These are phyloP conservation scores for Epinotia ramella DNA, from an alignment of 2,888 invertebrate genomes.

Conservation along the genomic window DNA sequence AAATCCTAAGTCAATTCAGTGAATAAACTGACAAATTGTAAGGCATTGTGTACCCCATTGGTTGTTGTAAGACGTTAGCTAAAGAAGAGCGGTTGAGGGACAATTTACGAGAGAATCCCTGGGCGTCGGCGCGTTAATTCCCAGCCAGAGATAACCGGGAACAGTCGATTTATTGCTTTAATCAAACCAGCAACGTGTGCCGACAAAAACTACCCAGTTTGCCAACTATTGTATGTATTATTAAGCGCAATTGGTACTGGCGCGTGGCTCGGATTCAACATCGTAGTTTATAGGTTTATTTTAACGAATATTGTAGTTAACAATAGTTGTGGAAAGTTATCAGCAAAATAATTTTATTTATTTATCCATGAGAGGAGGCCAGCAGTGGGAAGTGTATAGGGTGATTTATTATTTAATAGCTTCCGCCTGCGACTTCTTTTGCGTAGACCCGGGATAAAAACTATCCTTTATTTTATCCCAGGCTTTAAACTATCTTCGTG, in stretches of 20 bases:
- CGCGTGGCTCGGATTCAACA: not conserved
- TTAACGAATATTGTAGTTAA: not conserved
- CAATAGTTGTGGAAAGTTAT: not conserved
- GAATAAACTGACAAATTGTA: constrained; percentile 29
- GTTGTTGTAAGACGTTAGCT: constrained; percentile 51
- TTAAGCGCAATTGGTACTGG: constrained; percentile 51
- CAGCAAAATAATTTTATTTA: too few relatives aligned
- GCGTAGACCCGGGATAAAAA: too few relatives aligned
- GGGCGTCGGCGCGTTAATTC: constrained; percentile 73
- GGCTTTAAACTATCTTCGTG: too few relatives aligned
- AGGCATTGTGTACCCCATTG: constrained; percentile 12
- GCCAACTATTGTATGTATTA: constrained; percentile 53
- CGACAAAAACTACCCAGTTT: constrained; percentile 74
- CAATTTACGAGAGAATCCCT: constrained; percentile 74
- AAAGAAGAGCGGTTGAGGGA: constrained; percentile 60
- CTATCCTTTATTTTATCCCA: too few relatives aligned
- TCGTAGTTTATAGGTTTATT: not conserved
- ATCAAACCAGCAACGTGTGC: constrained; percentile 75
- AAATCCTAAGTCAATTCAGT: constrained; percentile 19
- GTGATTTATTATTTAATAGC: too few relatives aligned
- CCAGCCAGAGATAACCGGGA: constrained; percentile 73
- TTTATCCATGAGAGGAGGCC: too few relatives aligned
- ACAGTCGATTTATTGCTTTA: constrained; percentile 77
- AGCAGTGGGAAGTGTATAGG: too few relatives aligned
- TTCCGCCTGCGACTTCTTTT: too few relatives aligned